A percentile compares a stretch with the other conserved stretches of the same genome.
These are phyloP conservation scores for Orientallactaga sibirica DNA, from an alignment of 2,797 vertebrate species.

Conservation along the genomic window DNA sequence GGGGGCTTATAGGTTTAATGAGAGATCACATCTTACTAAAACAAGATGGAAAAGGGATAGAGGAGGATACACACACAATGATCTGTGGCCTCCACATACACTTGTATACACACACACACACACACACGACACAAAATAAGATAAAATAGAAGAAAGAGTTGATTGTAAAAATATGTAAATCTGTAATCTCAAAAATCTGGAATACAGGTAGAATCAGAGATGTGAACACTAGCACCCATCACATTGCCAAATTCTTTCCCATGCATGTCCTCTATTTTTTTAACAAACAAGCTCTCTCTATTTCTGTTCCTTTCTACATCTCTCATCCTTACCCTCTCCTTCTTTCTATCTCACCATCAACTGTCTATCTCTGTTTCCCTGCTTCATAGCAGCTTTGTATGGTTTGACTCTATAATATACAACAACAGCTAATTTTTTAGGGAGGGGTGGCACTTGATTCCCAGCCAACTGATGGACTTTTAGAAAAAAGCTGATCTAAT, in stretches of 20 bases:
- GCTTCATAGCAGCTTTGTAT: neutral
- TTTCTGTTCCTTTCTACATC: neutral
- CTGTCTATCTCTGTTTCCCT: no score
- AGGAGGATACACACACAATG: no score
- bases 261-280: neutral
- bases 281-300: neutral
- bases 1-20: no score
- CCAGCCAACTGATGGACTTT: neutral
- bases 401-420: neutral
- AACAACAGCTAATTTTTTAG: neutral
- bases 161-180: neutral
- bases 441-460: neutral
- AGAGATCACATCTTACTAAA: no score
- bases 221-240: neutral
- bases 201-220: neutral
- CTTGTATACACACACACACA: no score
- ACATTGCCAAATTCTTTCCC: neutral
- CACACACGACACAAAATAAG: no score
- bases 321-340: no score
- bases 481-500: neutral
- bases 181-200: neutral
- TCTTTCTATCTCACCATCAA: no score
- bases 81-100: no score
- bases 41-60: no score
- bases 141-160: conserved; percentile 11